Evolutionary conservation across 2,888 invertebrate genomes (phyloP), one percentile per base, ranked within the genome.

Genomic region (Meghimatium bilineatum): DNA sequence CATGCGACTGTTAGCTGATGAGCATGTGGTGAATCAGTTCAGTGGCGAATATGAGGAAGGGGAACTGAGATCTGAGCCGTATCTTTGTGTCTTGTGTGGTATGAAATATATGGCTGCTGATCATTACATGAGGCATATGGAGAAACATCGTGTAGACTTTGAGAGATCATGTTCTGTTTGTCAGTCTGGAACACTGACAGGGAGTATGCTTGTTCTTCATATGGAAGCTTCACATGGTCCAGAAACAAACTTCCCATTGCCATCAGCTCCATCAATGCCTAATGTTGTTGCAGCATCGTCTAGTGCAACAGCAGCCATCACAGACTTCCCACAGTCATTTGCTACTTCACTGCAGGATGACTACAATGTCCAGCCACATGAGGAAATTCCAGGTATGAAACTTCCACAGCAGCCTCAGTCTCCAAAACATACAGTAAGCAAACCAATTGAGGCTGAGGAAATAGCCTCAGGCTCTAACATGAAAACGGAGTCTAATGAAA

Each of bases 181-280:
- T 69, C 84, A 84, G 67, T 80, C 80, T n/a, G 84, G 84, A n/a
- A 84, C 84, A 23, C 49, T 84, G 44, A 84, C 84, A 66, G 84
- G 84, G 12, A 80, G 77, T 66, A 84, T 84, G 84, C 76, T 84
- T 3, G 56, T 80, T 5, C 77, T 84, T 29, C 84, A 84, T 49
- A 84, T 84, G 84, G 84, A 84, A n/a, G 84, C 84, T 29, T 84
- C 84, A 38, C 84, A 84, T 75, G 84, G 84, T 32, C 84, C 84
- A 69, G 84, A 84, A 52, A 76, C 80, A 26, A 84, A 49, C 49
- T 80, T 80, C 38, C 76, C 84, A 26, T 66, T 84, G n/a, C 80
- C 80, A 26, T 60, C 84, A 52, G n/a, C 80, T 17, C 63, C 71
- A n/a, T 38, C 60, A 17, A 12, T 71, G 36, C 29, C 32, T 14